Evolutionary conservation across 2,113 vertebrate species (phyloP), one percentile per base, ranked within the genome.

Genomic region (Chauna torquata): DNA sequence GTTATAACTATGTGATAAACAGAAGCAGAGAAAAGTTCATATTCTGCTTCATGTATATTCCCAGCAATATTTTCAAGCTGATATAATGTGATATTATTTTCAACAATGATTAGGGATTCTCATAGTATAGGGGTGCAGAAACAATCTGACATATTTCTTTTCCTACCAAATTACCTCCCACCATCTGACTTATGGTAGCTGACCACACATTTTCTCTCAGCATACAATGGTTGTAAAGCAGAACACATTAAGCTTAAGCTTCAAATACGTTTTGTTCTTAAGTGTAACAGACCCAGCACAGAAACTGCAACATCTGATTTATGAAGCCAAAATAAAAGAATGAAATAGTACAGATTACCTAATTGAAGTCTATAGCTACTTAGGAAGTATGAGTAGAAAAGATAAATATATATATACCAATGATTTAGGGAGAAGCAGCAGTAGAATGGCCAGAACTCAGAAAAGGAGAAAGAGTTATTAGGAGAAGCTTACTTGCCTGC

Each of bases 331-430:
- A 45, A 34, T 19, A 76, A 71, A 38, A 4, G 69, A 78, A 64
- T 9, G 1, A 71, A 85, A 80, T 72, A 30, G 7, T 44, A 36
- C 18, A 50, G 20, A 72, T 66, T 45, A 15, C 4, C 4, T 36
- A 54, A 17, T 2, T 45, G 52, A 86, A 65, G 20, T 65, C 14
- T 94, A 7, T 23, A 82, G 42, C 8, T 64, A 45, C 40, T 79
- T 50, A 62, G 38, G 71, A 96, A 84, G 4, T 62, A 62, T 50
- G 87, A 59, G 50, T 9, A 10, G 23, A 13, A 44, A 3, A 19
- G 13, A 22, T 7, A 23, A 11, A 19, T 1, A 9, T 16, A 3
- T 2, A 1, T 10, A 64, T 8, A 40, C 1, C 5, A 47, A 4
- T 70, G 28, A 76, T 80, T 58, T 72, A 66, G 49, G 17, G 27